Evolutionary conservation across 2,888 invertebrate species (phyloP).

Genomic region (Baccha elongata): DNA sequence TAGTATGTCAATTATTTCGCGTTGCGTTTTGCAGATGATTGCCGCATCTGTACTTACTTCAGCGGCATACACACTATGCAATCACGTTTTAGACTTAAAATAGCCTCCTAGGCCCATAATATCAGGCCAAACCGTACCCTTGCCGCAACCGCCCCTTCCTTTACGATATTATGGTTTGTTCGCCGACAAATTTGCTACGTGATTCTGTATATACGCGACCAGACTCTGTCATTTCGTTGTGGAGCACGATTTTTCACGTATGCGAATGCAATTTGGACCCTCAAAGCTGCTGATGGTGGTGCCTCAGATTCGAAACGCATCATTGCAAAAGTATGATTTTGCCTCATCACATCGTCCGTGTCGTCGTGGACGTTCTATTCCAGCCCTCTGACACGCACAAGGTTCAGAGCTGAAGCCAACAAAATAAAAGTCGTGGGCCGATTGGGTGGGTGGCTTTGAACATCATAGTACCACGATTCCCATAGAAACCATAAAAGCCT

Average conservation of each 20-base stretch:
- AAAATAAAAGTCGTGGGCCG: constrained; percentile 58
- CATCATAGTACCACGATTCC: constrained; percentile 45
- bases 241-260: constrained; percentile 57
- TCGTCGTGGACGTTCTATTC: not conserved
- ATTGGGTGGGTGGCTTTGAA: constrained; percentile 67
- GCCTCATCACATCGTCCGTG: constrained; percentile 54
- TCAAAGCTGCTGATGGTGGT: constrained; percentile 1
- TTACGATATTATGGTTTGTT: constrained; percentile 3
- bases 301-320: constrained; percentile 70
- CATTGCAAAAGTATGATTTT: constrained; percentile 61
- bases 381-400: constrained; percentile 65
- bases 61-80: constrained; percentile 59
- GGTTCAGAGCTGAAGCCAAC: constrained; percentile 14
- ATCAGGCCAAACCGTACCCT: constrained; percentile 29
- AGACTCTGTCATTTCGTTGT: constrained; percentile 70
- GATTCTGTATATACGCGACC: constrained; percentile 43
- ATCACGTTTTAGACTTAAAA: constrained; percentile 69
- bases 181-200: constrained; percentile 50
- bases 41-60: constrained; percentile 59
- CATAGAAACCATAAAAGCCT: constrained; percentile 40
- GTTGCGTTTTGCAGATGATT: constrained; percentile 71
- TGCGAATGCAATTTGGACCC: constrained; percentile 42
- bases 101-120: constrained; percentile 52
- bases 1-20: constrained; percentile 53
- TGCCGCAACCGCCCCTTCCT: constrained; percentile 12